These are phyloP conservation scores for Euleptes europaea DNA, from an alignment of 2,113 vertebrate species.

Conservation along the genomic window DNA sequence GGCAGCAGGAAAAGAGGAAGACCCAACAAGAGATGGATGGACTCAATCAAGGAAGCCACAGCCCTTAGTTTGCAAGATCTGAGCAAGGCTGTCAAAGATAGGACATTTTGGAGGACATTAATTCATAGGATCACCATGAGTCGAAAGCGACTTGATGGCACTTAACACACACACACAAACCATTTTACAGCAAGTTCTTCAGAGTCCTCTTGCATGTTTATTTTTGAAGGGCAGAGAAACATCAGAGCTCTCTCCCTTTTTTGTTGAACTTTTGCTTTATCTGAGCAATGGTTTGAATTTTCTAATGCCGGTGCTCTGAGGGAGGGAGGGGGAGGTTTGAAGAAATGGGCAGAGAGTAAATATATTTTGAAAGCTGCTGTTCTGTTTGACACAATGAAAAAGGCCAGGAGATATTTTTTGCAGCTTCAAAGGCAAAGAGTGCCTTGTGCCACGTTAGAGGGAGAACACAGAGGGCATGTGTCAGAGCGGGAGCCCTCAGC, in stretches of 20 bases:
- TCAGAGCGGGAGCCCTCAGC: neutral
- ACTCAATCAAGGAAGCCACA: no score
- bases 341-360: neutral
- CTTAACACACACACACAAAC: no score
- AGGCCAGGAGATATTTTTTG: neutral
- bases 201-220: neutral
- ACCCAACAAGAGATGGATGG: no score
- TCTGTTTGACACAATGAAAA: neutral
- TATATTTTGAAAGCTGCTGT: neutral
- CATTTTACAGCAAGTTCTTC: neutral
- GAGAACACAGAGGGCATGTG: neutral
- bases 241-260: neutral
- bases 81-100: no score
- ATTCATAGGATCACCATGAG: no score
- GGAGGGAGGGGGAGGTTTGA: no score
- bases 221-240: neutral
- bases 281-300: neutral
- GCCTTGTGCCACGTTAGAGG: neutral
- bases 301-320: neutral
- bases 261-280: neutral
- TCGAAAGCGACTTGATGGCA: no score
- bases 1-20: no score
- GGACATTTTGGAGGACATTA: no score
- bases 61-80: no score
- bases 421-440: neutral